Base-by-base conservation (phyloP, 2,797 vertebrate genomes). In the Muscicapa striata region DNA sequence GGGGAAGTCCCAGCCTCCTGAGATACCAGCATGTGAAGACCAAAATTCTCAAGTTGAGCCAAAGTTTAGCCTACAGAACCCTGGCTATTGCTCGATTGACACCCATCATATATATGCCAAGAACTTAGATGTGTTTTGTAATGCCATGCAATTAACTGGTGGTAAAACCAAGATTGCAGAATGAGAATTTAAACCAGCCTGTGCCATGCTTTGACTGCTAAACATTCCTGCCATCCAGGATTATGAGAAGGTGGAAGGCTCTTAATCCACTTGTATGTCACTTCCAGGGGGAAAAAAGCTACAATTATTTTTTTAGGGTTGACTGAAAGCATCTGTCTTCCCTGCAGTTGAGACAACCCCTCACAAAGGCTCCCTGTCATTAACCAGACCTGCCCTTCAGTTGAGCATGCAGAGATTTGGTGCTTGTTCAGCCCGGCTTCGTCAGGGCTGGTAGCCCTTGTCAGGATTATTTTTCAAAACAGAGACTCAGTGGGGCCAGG, bases 391-490 rank as follows among this genome's bases (percentile, higher is more conserved):
- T 72, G 75, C 46, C 15, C 69, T 87, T 89, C 84, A 61, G 67
- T 7, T 67, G 76, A 92, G 85, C 93, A 12, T 70, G 91, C 51
- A 79, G 80, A 88, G 83, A 73, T 89, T 90, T 87, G 86, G 80
- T 88, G 70, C 84, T 63, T 79, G 61, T 52, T 90, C 90, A 93
- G 66, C 58, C 4, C 0, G 11, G 58, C 51, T 77, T 90, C 10
- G 1, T 87, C 85, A 72, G 69, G 80, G 83, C 88, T 94, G 62
- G 83, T 91, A 80, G 55, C 66, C 78, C 52, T 84, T 0, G 0
- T 79, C 69, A 87, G 86, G 80, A 70, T 95, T 89, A 77, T 86
- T 93, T 96, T 95, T 93, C 77, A 92, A 87, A 95, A 67, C 83
- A 89, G 91, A 87, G 94, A 75, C 90, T 82, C 0, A 0, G 32